phyloP scores from a whole-genome alignment of 1,140 invertebrate genomes.

The Adelges cooleyi region DNA sequence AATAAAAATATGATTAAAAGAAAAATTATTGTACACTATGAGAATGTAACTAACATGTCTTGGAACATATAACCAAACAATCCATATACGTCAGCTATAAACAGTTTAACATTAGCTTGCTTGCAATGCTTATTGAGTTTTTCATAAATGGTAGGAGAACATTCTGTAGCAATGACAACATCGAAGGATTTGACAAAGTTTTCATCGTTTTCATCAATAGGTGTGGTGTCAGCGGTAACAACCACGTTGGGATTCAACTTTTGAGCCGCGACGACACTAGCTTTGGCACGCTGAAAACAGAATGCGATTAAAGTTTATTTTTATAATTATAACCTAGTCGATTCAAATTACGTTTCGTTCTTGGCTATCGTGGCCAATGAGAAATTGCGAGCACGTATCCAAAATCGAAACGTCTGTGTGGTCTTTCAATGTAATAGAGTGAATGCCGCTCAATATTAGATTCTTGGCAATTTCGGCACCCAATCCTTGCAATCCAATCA shows the following conservation, averaged over 20 bases:
- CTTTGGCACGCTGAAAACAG: conserved; percentile 63
- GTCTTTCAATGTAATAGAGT: conserved; percentile 80
- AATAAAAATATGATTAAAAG: background rate
- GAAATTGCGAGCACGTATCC: conserved; percentile 69
- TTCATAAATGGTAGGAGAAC: conserved; percentile 55
- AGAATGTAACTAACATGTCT: conserved; percentile 77
- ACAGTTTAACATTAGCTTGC: conserved; percentile 68
- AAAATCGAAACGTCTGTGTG: conserved; percentile 56
- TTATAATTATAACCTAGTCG: background rate
- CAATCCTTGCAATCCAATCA: conserved; percentile 79
- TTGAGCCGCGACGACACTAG: conserved; percentile 61
- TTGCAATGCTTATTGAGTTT: conserved; percentile 70
- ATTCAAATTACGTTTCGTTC: conserved; percentile 51
- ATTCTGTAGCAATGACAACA: conserved; percentile 70
- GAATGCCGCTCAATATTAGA: conserved; percentile 86
- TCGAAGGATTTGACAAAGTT: conserved; percentile 67
- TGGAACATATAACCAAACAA: conserved; percentile 84
- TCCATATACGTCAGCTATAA: conserved; percentile 85
- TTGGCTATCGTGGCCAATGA: conserved; percentile 51
- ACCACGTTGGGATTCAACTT: conserved; percentile 87
- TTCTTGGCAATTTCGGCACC: conserved; percentile 96
- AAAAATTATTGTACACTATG: conserved; percentile 50
- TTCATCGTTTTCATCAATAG: conserved; percentile 41
- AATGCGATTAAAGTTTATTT: conserved; percentile 29
- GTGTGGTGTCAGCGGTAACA: conserved; percentile 56